A percentile compares a stretch with the other conserved stretches of the same genome.
phyloP scores from a whole-genome alignment of 2,797 vertebrate species.

The Macropus fuliginosus region DNA sequence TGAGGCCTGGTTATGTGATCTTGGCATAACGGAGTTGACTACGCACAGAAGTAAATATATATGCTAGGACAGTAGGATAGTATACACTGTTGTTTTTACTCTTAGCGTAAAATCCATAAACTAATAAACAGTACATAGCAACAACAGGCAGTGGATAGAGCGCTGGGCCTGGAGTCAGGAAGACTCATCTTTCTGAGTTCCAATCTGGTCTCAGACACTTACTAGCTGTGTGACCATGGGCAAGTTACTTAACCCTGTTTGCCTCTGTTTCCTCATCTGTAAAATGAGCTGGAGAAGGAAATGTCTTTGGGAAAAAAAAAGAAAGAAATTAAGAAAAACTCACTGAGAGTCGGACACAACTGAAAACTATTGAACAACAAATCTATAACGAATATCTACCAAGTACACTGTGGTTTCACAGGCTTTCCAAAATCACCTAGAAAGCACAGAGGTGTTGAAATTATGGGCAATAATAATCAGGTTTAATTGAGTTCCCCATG shows the following conservation, averaged over 20 bases:
- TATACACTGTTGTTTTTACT: not conserved
- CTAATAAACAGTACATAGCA: not conserved
- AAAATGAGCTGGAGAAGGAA: not conserved
- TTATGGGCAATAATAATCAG: not conserved
- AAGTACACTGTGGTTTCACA: not conserved
- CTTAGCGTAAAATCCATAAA: not conserved
- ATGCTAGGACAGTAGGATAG: not conserved
- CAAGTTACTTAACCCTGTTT: not conserved
- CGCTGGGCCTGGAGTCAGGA: not conserved
- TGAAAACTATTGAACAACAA: not conserved
- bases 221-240: not conserved
- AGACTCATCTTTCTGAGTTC: not conserved
- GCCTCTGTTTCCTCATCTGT: not conserved
- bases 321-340: too few species aligned
- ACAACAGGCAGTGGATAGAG: not conserved
- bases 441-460: not conserved
- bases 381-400: not conserved
- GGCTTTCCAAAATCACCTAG: not conserved
- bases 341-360: not conserved
- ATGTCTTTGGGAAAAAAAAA: too few species aligned
- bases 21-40: not conserved
- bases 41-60: not conserved
- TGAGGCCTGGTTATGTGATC: not conserved
- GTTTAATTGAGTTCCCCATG: not conserved
- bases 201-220: not conserved